A percentile compares a stretch with the other conserved stretches of the same genome.
Evolutionary conservation across 1,140 invertebrate species (phyloP).

Genomic region (Cotesia vestalis): DNA sequence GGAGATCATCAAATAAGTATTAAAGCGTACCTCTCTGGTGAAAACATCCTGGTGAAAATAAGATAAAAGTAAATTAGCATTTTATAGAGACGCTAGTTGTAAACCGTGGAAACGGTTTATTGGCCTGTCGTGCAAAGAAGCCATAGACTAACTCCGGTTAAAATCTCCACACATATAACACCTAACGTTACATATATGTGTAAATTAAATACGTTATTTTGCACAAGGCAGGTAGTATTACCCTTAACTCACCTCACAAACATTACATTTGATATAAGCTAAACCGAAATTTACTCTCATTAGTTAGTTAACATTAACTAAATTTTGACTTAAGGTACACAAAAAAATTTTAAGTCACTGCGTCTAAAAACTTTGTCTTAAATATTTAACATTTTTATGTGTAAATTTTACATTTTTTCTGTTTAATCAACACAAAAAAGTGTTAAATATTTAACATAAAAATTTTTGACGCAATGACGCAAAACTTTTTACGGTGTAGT

Average conservation of each 20-base stretch:
- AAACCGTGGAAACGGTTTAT: constrained; percentile 60
- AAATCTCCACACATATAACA: constrained; percentile 43
- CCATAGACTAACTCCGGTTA: constrained; percentile 51
- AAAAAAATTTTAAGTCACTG: no score
- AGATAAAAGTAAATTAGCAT: constrained; percentile 58
- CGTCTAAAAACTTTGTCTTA: no score
- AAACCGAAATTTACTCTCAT: constrained; percentile 33
- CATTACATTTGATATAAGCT: constrained; percentile 10
- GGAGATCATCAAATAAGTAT: constrained; percentile 52
- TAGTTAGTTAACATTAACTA: constrained; percentile 46
- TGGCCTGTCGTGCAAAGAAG: constrained; percentile 63
- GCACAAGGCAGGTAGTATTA: no score
- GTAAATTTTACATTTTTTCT: no score
- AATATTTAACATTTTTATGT: no score
- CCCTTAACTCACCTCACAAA: neutral
- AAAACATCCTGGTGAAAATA: constrained; percentile 34
- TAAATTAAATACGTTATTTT: no score
- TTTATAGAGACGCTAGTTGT: constrained; percentile 50
- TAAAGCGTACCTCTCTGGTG: constrained; percentile 46
- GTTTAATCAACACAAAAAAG: no score
- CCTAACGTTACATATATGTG: constrained; percentile 23
- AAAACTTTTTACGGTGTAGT: no score
- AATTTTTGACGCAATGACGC: no score
- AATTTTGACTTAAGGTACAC: constrained; percentile 40
- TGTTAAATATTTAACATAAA: no score